Evolutionary conservation across 2,113 vertebrate genomes (phyloP).

Genomic region (Sorex araneus): DNA sequence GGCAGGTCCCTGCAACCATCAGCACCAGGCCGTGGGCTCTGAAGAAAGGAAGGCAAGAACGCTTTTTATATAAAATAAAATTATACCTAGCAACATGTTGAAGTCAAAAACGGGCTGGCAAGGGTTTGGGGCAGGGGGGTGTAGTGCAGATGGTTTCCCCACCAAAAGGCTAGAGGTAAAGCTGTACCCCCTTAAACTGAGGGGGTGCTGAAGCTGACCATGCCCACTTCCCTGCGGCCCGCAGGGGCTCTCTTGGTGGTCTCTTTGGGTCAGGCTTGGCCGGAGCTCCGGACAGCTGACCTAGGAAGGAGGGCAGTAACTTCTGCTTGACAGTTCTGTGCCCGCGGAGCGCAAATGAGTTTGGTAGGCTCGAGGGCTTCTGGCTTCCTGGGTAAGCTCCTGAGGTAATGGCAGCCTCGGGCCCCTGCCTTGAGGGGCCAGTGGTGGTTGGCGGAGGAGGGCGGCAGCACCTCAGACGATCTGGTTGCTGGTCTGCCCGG

Average conservation of each 20-base stretch:
- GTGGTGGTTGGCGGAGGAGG: constrained; percentile 67
- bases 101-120: constrained; percentile 60
- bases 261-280: background rate
- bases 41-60: constrained; percentile 70
- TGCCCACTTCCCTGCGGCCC: constrained; percentile 48
- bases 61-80: constrained; percentile 87
- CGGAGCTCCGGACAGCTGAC: background rate
- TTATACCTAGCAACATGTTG: constrained; percentile 80
- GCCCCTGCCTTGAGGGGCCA: constrained; percentile 45
- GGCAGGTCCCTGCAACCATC: constrained; percentile 75
- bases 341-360: background rate
- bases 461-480: constrained; percentile 88
- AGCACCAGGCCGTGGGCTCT: constrained; percentile 70
- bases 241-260: background rate
- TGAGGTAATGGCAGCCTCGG: constrained; percentile 78
- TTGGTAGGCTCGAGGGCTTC: background rate
- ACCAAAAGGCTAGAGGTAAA: constrained; percentile 79
- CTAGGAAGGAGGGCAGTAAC: background rate
- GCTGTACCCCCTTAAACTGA: constrained; percentile 54
- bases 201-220: constrained; percentile 54
- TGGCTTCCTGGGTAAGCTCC: constrained; percentile 64
- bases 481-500: constrained; percentile 97
- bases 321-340: background rate
- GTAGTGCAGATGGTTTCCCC: constrained; percentile 55
- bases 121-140: background rate